A percentile compares a stretch with the other conserved stretches of the same genome.
Conservation (phyloP, 1,140 invertebrate genomes). For the Panulirus ornatus region DNA sequence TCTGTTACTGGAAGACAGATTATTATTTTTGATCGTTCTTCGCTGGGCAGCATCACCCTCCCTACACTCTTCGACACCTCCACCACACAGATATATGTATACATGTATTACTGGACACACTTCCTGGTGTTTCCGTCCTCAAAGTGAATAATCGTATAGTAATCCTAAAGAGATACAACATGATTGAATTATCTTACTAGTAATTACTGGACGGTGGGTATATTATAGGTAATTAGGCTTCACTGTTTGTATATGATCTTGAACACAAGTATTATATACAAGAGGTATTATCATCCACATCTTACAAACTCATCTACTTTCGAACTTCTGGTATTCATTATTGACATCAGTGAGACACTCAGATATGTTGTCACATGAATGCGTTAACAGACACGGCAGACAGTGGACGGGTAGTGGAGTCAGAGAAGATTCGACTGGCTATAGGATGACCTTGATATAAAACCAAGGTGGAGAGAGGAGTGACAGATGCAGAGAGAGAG, state of each 20-base stretch:
- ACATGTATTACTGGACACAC: too few species aligned
- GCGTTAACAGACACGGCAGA: neutral
- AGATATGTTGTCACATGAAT: neutral
- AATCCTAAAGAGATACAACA: too few species aligned
- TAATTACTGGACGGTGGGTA: too few species aligned
- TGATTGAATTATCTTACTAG: too few species aligned
- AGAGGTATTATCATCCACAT: too few species aligned
- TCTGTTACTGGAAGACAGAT: neutral
- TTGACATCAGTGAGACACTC: neutral
- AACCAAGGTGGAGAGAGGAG: neutral
- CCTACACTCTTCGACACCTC: neutral
- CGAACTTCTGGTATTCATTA: neutral
- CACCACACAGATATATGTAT: neutral
- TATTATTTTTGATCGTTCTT: neutral
- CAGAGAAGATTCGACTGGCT: neutral
- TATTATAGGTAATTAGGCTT: too few species aligned
- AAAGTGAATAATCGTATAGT: too few species aligned
- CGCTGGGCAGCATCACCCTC: neutral
- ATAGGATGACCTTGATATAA: neutral
- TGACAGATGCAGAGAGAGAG: too few species aligned
- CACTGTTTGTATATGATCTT: too few species aligned
- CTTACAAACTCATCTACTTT: too few species aligned
- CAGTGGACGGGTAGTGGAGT: neutral
- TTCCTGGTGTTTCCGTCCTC: too few species aligned
- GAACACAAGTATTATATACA: too few species aligned